Conservation (phyloP, 2,797 vertebrate genomes). For the Ceryle rudis region DNA sequence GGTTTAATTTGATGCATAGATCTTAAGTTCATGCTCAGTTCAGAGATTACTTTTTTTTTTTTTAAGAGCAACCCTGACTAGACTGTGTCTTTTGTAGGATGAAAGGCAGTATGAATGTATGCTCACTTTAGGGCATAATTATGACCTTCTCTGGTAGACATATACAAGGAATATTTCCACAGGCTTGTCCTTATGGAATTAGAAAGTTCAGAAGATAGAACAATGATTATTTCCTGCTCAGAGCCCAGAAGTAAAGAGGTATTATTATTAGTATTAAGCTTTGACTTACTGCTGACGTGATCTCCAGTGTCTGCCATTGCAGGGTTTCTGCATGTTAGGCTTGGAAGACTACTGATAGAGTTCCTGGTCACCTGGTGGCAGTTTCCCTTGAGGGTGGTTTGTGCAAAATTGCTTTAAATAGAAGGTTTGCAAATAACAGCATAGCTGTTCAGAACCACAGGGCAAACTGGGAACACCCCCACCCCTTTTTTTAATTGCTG, state of each 20-base stretch:
- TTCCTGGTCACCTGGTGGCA: background rate
- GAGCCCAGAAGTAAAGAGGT: background rate
- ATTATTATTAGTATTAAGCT: background rate
- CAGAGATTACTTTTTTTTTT: background rate
- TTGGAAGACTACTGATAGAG: background rate
- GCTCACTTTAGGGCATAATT: background rate
- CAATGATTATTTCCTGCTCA: background rate
- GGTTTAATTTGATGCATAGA: background rate
- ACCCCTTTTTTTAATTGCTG: background rate
- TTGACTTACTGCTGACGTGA: background rate
- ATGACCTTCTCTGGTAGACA: background rate
- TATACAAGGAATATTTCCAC: background rate
- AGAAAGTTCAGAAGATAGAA: background rate
- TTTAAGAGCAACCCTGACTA: background rate
- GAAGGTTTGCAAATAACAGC: background rate
- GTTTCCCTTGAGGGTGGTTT: background rate
- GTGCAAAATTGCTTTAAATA: background rate
- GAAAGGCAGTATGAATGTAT: fast-evolving
- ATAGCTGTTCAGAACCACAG: background rate
- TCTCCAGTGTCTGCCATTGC: background rate
- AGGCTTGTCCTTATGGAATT: background rate
- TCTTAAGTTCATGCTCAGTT: background rate
- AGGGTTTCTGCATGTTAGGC: background rate
- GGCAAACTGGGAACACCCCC: background rate
- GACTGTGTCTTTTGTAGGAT: background rate